Base-by-base conservation (phyloP, 2,888 invertebrate species). In the Lasioglossum vierecki region DNA sequence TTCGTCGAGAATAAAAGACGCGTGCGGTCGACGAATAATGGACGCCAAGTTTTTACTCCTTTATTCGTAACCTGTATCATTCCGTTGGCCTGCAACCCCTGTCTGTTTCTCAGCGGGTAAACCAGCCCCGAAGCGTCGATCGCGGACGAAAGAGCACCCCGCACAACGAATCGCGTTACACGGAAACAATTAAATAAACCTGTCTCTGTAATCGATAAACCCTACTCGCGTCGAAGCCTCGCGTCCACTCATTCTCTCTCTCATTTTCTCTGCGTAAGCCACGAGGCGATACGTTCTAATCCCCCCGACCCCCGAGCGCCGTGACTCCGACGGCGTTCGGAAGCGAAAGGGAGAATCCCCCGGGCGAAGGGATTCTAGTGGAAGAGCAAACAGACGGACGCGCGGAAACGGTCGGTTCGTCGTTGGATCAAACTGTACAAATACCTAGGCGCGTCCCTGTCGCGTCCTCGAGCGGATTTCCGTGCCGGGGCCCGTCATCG, bases 361-460 rank as follows among this genome's bases (percentile, higher is more conserved):
- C 77, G 68, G 35, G 39, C 30, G 70, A 41, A 87, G 75, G 72
- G 71, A 79, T 66, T 84, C 87, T 83, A 83, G 81, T 88, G 87
- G 89, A 88, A 88, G 88, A 88, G 83, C 88, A 79, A 84, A 81
- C 76, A 71, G 78, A 83, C 44, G 73, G 74, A 60, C 72, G 66
- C 72, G 22, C 44, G 53, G 9, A 74, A 15, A 41, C 70, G 70
- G 70, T 70, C 70, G 70, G 41, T 70, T 41, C 70, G 41, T 70
- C 41, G 70, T 63, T 78, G 75, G 83, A 76, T 74, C 63, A 79
- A 82, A 88, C 79, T 88, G 85, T 88, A 89, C 89, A 88, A 85
- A 82, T 73, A 85, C 46, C 76, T 71, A 53, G 44, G 53, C 57
- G 26, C 57, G 41, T 80, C 57, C 30, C 15, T 35, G 35, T 30